Conservation (phyloP, 1,140 invertebrate genomes). For the Carposina sasakii region DNA sequence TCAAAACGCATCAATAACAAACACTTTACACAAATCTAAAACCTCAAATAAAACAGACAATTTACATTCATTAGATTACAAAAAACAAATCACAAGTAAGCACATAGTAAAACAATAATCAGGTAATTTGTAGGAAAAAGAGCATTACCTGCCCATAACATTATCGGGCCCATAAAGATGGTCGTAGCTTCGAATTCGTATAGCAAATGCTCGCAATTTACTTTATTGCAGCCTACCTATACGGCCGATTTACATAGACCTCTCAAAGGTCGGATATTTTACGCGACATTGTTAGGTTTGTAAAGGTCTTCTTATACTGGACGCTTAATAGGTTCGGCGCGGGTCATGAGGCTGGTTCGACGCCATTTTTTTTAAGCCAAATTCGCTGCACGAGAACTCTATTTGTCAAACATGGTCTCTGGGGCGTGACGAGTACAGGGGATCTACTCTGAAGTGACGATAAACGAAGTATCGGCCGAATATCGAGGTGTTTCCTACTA, state of each 20-base stretch:
- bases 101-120: constrained; percentile 59
- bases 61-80: too few species aligned
- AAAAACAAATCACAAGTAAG: constrained; percentile 22
- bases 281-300: neutral
- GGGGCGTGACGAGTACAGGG: constrained; percentile 27
- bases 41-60: too few species aligned
- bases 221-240: constrained; percentile 58
- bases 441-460: constrained; percentile 15
- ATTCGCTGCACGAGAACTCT: constrained; percentile 52
- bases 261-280: neutral
- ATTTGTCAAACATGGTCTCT: constrained; percentile 51
- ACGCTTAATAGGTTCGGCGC: constrained; percentile 36
- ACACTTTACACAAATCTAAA: too few species aligned
- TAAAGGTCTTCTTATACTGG: constrained; percentile 28
- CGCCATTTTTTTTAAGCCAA: constrained; percentile 50
- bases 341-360: constrained; percentile 35
- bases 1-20: too few species aligned
- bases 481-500: too few species aligned
- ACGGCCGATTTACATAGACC: constrained; percentile 22
- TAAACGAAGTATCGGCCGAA: too few species aligned
- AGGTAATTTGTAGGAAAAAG: constrained; percentile 51
- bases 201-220: constrained; percentile 64
- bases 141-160: constrained; percentile 66
- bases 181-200: constrained; percentile 46
- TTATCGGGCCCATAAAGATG: constrained; percentile 62